Evolutionary conservation across 35 echinoderm and acorn worm species (phyloP).

Genomic region (Apostichopus parvimensis): DNA sequence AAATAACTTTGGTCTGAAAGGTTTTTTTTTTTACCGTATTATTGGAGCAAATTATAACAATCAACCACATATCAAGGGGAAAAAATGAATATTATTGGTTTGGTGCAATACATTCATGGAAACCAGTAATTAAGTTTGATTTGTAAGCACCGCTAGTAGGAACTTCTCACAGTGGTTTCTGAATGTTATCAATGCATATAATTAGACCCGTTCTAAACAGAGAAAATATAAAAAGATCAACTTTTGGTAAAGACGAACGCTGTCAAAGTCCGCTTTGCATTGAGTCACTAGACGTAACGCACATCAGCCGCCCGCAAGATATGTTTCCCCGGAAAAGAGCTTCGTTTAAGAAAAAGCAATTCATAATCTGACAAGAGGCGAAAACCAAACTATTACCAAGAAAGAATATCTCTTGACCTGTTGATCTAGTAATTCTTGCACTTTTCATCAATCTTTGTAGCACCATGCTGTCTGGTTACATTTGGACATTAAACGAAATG

Average conservation of each 20-base stretch:
- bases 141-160: no score
- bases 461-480: not conserved
- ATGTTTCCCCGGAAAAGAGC: not conserved
- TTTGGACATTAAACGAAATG: not conserved
- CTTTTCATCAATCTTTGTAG: not conserved
- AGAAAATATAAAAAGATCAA: no score
- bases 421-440: not conserved
- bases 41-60: not conserved
- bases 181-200: no score
- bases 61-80: not conserved
- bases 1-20: not conserved
- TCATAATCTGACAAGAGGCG: not conserved
- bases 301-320: not conserved
- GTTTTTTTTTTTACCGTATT: not conserved
- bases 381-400: not conserved
- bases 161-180: not conserved
- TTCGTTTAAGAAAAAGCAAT: not conserved
- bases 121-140: no score
- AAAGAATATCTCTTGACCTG: no score
- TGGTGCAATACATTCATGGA: no score
- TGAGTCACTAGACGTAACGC: not conserved
- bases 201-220: no score
- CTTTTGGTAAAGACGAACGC: no score
- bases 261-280: no score
- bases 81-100: not conserved